Evolutionary conservation across 2,888 invertebrate species (phyloP).

Genomic region (Dryocosmus kuriphilus): DNA sequence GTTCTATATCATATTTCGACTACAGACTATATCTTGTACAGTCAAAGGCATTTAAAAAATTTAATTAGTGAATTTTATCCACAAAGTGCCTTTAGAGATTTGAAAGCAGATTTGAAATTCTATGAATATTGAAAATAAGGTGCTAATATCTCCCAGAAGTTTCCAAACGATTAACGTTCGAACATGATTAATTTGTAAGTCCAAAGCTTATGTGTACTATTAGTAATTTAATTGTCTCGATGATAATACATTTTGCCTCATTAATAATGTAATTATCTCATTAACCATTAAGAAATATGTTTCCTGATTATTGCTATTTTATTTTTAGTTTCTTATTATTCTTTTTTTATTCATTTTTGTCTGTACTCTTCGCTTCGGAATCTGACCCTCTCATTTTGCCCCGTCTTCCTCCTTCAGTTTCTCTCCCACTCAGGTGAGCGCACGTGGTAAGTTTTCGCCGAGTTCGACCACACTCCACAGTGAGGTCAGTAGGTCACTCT

Average conservation of each 20-base stretch:
- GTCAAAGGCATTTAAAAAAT: background rate
- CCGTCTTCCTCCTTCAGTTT: background rate
- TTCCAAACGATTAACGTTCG: too few species aligned
- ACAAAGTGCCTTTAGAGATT: background rate
- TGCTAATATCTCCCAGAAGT: too few species aligned
- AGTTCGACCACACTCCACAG: constrained; percentile 57
- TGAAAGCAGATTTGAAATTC: background rate
- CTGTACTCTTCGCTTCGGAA: background rate
- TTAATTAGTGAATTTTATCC: background rate
- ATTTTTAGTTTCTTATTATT: background rate
- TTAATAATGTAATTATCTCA: constrained; percentile 14
- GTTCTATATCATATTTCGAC: background rate
- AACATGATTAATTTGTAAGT: background rate
- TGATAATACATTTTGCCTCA: background rate
- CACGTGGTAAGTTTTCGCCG: constrained; percentile 56
- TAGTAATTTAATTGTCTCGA: background rate
- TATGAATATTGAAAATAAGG: background rate
- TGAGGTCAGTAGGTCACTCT: constrained; percentile 76
- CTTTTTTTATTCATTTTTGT: constrained; percentile 22
- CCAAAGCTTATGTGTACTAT: background rate
- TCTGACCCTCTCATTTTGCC: constrained; percentile 1
- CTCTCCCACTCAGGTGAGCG: constrained; percentile 28
- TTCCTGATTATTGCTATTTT: background rate
- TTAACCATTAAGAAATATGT: background rate
- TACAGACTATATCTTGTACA: background rate